Conservation (phyloP, 2,888 invertebrate genomes). For the Erynnis tages region DNA sequence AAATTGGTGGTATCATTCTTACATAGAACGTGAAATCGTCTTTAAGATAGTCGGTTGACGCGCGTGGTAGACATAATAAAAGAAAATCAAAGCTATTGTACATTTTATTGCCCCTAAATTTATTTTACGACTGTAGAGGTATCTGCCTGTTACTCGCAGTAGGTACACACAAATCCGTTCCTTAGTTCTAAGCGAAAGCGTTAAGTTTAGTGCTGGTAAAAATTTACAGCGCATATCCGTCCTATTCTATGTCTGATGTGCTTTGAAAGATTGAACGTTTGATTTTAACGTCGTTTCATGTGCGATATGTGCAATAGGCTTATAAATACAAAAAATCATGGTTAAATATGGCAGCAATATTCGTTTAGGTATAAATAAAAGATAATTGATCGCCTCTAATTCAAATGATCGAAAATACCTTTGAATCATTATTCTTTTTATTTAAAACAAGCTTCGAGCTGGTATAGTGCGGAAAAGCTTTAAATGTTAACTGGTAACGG, state of each 20-base stretch:
- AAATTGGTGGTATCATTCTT: constrained; percentile 4
- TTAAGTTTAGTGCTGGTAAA: constrained; percentile 27
- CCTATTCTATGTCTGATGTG: constrained; percentile 1
- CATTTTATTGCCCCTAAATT: constrained; percentile 62
- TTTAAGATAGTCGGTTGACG: constrained; percentile 40
- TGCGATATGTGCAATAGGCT: too few species aligned
- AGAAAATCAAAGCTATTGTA: constrained; percentile 59
- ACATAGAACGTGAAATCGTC: constrained; percentile 2
- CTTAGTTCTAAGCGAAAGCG: constrained; percentile 21
- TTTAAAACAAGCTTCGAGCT: too few species aligned
- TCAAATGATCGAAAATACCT: too few species aligned
- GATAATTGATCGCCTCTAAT: too few species aligned
- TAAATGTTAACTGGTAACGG: too few species aligned
- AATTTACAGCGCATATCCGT: constrained; percentile 22
- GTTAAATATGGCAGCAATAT: too few species aligned
- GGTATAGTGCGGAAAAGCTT: too few species aligned
- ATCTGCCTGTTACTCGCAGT: background rate
- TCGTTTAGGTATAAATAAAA: too few species aligned
- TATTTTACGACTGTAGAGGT: constrained; percentile 50
- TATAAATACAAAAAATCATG: too few species aligned
- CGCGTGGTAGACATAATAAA: constrained; percentile 57
- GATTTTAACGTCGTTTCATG: background rate
- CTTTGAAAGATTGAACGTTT: background rate
- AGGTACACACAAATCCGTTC: constrained; percentile 4
- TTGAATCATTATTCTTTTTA: too few species aligned